Evolutionary conservation across 30 jellyfish, hydroid and myxozoan genomes (phyloP), one percentile per base, ranked within the genome.

Genomic region (Hydra vulgaris): DNA sequence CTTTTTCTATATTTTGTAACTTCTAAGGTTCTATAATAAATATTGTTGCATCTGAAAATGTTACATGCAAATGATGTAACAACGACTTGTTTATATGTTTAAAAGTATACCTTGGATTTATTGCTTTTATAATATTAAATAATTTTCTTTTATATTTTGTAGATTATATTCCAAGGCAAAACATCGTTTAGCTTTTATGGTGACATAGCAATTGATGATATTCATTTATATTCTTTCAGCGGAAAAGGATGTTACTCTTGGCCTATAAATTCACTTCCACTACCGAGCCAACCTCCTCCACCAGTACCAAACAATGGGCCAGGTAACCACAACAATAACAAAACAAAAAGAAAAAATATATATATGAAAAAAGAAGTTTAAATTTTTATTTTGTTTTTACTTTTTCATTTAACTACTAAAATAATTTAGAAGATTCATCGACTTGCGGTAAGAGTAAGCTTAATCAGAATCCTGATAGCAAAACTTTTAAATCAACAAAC

Each of bases 121-220:
- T n/a, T n/a, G n/a, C n/a, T n/a, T n/a, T n/a, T n/a, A n/a, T n/a
- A n/a, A n/a, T n/a, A n/a, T n/a, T n/a, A 3, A 40, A 3, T 40
- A 40, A 40, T 40, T 40, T 40, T 3, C 8, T 40, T 40, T 40
- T 12, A 12, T 40, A 40, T 40, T 40, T 77, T 82, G 25, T 69
- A 87, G 95, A 77, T 87, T 0, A 76, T 87, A 72, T 87, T 87
- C 76, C 89, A 87, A 68, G 94, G 95, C 7, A 80, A 74, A 71
- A 82, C 93, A 54, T 87, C 95, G 24, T 87, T 54, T 74, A 87
- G 95, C 54, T 82, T 40, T 72, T 56, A 79, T 61, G 95, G 95
- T 8, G 95, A 87, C 69, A 76, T 79, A 8, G 95, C 94, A 12
- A 73, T 87, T 20, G 95, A 87, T 66, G 95, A 87, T 54, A 76